Conservation (phyloP, 53 echinoderm and acorn worm species). For the Holothuria scabra region DNA sequence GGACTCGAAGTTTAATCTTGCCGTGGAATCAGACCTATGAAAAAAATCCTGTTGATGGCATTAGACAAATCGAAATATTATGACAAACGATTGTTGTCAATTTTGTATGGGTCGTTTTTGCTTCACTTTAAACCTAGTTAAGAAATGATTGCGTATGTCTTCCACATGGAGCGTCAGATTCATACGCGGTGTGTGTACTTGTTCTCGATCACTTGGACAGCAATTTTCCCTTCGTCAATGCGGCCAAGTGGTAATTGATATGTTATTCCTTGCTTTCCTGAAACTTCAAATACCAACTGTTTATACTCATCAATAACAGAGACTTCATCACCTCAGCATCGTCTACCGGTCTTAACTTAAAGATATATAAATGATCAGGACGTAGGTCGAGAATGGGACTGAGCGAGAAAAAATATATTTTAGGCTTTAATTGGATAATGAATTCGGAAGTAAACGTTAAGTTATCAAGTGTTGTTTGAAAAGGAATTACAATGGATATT, state of each 20-base stretch:
- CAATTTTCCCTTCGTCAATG: background rate
- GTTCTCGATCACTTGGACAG: slow-evolving; percentile 31
- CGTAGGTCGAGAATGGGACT: no score
- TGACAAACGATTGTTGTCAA: slow-evolving; percentile 33
- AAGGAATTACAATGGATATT: no score
- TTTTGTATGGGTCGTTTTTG: slow-evolving; percentile 1
- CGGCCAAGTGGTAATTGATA: slow-evolving; percentile 23
- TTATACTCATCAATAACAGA: slow-evolving; percentile 25
- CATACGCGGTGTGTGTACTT: slow-evolving; percentile 8
- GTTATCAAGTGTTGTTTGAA: no score
- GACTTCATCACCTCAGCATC: slow-evolving; percentile 23
- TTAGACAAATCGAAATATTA: background rate
- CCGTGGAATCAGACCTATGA: no score
- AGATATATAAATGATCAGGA: background rate
- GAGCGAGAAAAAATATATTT: no score
- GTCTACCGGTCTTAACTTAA: slow-evolving; percentile 24
- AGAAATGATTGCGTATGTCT: background rate
- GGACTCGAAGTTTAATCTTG: no score
- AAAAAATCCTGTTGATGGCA: no score
- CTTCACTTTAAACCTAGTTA: background rate
- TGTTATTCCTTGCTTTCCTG: slow-evolving; percentile 18
- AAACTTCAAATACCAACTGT: slow-evolving; percentile 26
- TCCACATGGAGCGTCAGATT: slow-evolving; percentile 6
- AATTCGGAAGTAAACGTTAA: no score
- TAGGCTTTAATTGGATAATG: no score